These are phyloP conservation scores for Drosophila navojoa DNA, from an alignment of 1,140 invertebrate genomes.

Conservation along the genomic window DNA sequence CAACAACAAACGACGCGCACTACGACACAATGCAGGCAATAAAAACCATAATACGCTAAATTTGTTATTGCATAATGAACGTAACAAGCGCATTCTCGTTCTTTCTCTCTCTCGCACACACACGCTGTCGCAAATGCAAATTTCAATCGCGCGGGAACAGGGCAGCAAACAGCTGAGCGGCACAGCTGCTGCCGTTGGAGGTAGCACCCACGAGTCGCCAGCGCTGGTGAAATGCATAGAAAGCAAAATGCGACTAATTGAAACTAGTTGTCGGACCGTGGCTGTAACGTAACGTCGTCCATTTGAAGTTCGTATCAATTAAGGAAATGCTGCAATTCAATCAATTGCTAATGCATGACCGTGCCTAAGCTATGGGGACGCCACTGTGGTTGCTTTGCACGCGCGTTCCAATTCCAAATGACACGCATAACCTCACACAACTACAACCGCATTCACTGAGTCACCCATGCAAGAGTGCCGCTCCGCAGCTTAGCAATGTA, in stretches of 20 bases:
- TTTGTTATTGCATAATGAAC: slow-evolving; percentile 72
- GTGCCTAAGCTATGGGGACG: slow-evolving; percentile 39
- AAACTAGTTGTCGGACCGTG: slow-evolving; percentile 48
- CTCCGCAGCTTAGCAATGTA: slow-evolving; percentile 2
- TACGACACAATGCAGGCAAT: slow-evolving; percentile 38
- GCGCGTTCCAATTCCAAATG: slow-evolving; percentile 72
- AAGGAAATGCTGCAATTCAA: slow-evolving; percentile 75
- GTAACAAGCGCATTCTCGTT: slow-evolving; percentile 15
- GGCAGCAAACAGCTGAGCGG: slow-evolving; percentile 57
- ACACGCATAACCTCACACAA: slow-evolving; percentile 72
- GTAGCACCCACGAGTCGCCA: slow-evolving; percentile 28
- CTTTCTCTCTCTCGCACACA: slow-evolving; percentile 3
- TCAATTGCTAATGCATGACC: slow-evolving; percentile 42
- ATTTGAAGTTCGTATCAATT: slow-evolving; percentile 81
- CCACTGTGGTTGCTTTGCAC: slow-evolving; percentile 54
- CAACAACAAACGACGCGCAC: slow-evolving; percentile 39
- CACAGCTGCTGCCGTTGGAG: slow-evolving; percentile 27
- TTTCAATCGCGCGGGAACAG: slow-evolving; percentile 46
- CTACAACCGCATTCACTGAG: slow-evolving; percentile 74
- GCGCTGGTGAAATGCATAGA: slow-evolving; percentile 57
- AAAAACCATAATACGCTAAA: slow-evolving; percentile 67
- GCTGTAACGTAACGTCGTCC: slow-evolving; percentile 43
- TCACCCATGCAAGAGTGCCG: slow-evolving; percentile 43
- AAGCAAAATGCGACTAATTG: slow-evolving; percentile 69
- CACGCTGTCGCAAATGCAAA: slow-evolving; percentile 62